Evolutionary conservation across 2,113 vertebrate species (phyloP).

Genomic region (Mus pahari): DNA sequence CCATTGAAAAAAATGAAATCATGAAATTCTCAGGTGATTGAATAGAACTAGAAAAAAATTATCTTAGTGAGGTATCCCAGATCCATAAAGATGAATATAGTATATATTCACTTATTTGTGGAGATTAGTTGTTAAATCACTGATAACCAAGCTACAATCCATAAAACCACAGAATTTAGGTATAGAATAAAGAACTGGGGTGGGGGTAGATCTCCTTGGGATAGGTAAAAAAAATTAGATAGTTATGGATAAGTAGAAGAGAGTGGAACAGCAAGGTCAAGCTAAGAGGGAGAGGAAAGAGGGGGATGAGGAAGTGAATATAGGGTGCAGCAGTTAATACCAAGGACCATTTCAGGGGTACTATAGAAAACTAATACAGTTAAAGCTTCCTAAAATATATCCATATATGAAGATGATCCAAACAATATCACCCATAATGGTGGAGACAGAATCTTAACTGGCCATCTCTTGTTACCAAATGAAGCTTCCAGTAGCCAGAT

Average conservation of each 20-base stretch:
- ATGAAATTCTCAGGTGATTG: background rate
- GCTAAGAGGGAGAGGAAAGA: background rate
- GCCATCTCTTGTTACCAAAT: background rate
- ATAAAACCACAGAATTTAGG: background rate
- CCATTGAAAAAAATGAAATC: background rate
- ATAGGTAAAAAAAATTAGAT: background rate
- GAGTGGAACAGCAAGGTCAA: background rate
- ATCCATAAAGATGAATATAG: background rate
- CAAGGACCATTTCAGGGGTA: background rate
- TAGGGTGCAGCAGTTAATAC: background rate
- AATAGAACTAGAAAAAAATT: background rate
- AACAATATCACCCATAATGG: background rate
- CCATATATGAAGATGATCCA: background rate
- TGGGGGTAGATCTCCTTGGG: background rate
- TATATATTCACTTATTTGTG: background rate
- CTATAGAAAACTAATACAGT: background rate
- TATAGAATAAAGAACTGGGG: background rate
- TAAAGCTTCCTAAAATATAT: too few relatives aligned
- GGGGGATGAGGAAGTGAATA: background rate
- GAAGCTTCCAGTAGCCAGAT: background rate
- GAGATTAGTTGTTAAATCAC: background rate
- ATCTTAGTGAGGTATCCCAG: background rate
- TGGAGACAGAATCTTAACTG: background rate
- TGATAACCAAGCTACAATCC: background rate
- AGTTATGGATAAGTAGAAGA: background rate